These are phyloP conservation scores for Hydraecia micacea DNA, from an alignment of 2,888 invertebrate species.

Conservation along the genomic window DNA sequence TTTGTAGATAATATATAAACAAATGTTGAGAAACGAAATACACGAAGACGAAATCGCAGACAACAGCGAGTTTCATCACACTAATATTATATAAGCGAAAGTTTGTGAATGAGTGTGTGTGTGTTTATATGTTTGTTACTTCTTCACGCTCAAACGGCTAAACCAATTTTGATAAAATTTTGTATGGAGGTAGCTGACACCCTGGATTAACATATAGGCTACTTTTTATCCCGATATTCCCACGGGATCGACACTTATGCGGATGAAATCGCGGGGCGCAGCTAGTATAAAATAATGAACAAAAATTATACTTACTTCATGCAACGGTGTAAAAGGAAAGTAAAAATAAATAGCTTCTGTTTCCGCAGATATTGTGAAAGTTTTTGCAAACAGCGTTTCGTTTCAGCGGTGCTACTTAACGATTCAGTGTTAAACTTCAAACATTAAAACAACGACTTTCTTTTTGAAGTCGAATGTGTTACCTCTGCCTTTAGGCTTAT, in stretches of 20 bases:
- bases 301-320: constrained; percentile 34
- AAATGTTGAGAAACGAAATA: neutral
- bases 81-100: too few species aligned
- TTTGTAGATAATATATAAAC: neutral
- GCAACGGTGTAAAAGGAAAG: constrained; percentile 34
- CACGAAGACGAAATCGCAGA: rapidly evolving
- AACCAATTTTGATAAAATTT: too few species aligned
- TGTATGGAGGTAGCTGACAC: too few species aligned
- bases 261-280: too few species aligned
- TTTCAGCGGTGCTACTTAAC: constrained; percentile 38
- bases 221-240: too few species aligned
- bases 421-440: constrained; percentile 54
- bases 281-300: constrained; percentile 32
- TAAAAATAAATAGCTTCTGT: constrained; percentile 53
- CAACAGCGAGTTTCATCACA: neutral
- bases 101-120: too few species aligned
- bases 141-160: too few species aligned
- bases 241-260: too few species aligned
- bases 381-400: constrained; percentile 50
- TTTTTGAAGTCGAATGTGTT: constrained; percentile 36
- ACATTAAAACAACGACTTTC: constrained; percentile 50
- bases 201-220: too few species aligned
- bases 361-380: constrained; percentile 58
- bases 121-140: too few species aligned
- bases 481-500: constrained; percentile 10